A percentile compares a stretch with the other conserved stretches of the same genome.
Evolutionary conservation across 1,140 invertebrate species (phyloP).

Genomic region (Pararge aegeria): DNA sequence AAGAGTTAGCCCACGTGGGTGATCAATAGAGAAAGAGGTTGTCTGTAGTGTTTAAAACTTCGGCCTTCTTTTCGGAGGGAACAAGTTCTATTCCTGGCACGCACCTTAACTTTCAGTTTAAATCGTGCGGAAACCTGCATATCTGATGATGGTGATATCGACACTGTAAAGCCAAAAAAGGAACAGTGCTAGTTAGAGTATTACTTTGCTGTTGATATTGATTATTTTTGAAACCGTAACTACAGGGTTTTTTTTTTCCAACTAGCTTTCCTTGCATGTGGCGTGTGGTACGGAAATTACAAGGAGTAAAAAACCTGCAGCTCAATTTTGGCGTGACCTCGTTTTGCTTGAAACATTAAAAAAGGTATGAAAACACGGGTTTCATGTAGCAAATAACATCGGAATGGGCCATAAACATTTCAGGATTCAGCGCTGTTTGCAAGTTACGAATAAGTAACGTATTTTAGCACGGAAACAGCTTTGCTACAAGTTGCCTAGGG

Average conservation of each 20-base stretch:
- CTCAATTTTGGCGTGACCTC: constrained; percentile 14
- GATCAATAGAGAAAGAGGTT: too few relatives aligned
- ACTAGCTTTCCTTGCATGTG: neutral
- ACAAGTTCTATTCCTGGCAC: too few relatives aligned
- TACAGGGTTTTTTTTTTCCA: neutral
- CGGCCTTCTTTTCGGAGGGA: too few relatives aligned
- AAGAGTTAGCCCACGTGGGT: too few relatives aligned
- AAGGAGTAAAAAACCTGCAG: constrained; percentile 3
- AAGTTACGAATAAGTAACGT: constrained; percentile 9
- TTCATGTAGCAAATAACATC: constrained; percentile 17
- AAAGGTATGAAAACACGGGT: constrained; percentile 16
- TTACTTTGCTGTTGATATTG: neutral
- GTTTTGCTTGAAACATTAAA: constrained; percentile 13
- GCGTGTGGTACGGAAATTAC: neutral
- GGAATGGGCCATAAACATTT: constrained; percentile 14
- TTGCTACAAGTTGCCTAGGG: constrained; percentile 7
- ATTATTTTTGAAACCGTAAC: neutral
- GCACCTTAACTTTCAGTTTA: too few relatives aligned
- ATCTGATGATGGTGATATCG: too few relatives aligned
- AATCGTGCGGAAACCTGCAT: too few relatives aligned
- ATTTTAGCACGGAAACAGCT: constrained; percentile 1
- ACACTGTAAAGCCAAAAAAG: too few relatives aligned
- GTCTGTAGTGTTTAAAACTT: too few relatives aligned
- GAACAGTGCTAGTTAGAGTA: too few relatives aligned
- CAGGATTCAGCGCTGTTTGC: constrained; percentile 7